These are phyloP conservation scores for Hydra vulgaris DNA, from an alignment of 30 jellyfish, hydroid and myxozoan genomes.

Conservation along the genomic window DNA sequence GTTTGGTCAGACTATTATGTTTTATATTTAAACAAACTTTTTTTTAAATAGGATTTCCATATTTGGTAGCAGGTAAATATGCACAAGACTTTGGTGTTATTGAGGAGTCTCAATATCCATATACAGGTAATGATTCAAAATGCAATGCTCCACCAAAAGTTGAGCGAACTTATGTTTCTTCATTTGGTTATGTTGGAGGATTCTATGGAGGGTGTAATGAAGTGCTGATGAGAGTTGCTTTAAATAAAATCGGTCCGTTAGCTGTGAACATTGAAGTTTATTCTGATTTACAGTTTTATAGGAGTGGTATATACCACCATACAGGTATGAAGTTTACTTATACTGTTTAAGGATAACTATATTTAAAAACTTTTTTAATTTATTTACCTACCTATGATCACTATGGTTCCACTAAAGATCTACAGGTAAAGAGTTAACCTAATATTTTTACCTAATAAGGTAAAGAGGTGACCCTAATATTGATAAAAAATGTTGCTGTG, in stretches of 20 bases:
- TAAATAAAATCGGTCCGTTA: conserved; percentile 41
- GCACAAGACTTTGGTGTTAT: conserved; percentile 51
- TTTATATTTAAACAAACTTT: too few relatives aligned
- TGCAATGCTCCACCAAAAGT: conserved; percentile 16
- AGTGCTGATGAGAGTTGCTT: conserved; percentile 35
- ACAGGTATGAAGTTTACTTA: conserved; percentile 36
- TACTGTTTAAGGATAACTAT: too few relatives aligned
- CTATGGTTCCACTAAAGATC: too few relatives aligned
- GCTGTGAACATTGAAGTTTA: conserved; percentile 36
- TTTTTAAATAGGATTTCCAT: conserved; percentile 35
- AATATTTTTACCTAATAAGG: too few relatives aligned
- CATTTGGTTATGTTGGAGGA: conserved; percentile 47
- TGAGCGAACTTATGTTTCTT: conserved; percentile 10
- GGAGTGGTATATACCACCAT: conserved; percentile 44
- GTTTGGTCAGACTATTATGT: too few relatives aligned
- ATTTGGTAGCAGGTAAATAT: conserved; percentile 50
- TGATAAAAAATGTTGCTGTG: too few relatives aligned
- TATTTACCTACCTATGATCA: too few relatives aligned
- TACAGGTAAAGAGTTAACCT: too few relatives aligned
- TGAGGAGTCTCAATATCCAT: conserved; percentile 40
- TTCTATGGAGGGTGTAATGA: conserved; percentile 64
- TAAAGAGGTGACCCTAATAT: too few relatives aligned
- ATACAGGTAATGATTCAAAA: conserved; percentile 29
- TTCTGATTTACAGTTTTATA: conserved; percentile 23
- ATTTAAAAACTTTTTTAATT: too few relatives aligned